A percentile compares a stretch with the other conserved stretches of the same genome.
These are phyloP conservation scores for Chlorops oryzae DNA, from an alignment of 1,140 invertebrate species.

Conservation along the genomic window DNA sequence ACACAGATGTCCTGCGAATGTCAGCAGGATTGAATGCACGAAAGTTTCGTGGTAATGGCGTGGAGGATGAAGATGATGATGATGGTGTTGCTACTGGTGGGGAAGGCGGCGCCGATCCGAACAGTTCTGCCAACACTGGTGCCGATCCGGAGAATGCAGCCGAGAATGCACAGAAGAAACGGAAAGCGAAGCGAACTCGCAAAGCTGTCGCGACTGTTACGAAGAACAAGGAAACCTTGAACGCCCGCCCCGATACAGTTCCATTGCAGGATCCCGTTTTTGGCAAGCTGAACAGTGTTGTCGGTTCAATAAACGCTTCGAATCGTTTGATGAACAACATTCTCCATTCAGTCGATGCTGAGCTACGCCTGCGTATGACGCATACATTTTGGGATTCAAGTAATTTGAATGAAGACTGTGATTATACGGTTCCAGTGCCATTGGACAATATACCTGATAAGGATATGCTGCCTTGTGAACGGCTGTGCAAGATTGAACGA, in stretches of 20 bases:
- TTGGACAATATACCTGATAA: not conserved
- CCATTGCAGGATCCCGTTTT: conserved; percentile 42
- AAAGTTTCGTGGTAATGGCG: conserved; percentile 26
- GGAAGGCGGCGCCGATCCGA: conserved; percentile 8
- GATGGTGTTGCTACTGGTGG: conserved; percentile 23
- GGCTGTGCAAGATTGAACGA: conserved; percentile 19
- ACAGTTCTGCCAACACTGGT: conserved; percentile 5
- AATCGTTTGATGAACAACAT: conserved; percentile 45
- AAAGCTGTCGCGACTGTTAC: conserved; percentile 44
- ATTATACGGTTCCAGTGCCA: conserved; percentile 15
- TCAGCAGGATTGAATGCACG: conserved; percentile 51
- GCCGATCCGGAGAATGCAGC: conserved; percentile 20
- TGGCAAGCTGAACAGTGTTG: conserved; percentile 43
- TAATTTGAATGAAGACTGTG: conserved; percentile 13
- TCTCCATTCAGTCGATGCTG: conserved; percentile 31
- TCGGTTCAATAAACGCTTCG: conserved; percentile 42
- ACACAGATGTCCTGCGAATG: conserved; percentile 63
- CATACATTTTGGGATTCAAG: conserved; percentile 33
- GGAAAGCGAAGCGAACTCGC: conserved; percentile 36
- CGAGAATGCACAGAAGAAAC: conserved; percentile 23
- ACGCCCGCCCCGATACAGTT: conserved; percentile 36
- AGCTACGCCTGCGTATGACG: conserved; percentile 31
- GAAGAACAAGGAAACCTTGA: conserved; percentile 46
- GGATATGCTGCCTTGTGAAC: conserved; percentile 11
- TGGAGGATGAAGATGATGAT: conserved; percentile 30